phyloP scores from a whole-genome alignment of 2,888 invertebrate genomes.

The Tetragonisca angustula region DNA sequence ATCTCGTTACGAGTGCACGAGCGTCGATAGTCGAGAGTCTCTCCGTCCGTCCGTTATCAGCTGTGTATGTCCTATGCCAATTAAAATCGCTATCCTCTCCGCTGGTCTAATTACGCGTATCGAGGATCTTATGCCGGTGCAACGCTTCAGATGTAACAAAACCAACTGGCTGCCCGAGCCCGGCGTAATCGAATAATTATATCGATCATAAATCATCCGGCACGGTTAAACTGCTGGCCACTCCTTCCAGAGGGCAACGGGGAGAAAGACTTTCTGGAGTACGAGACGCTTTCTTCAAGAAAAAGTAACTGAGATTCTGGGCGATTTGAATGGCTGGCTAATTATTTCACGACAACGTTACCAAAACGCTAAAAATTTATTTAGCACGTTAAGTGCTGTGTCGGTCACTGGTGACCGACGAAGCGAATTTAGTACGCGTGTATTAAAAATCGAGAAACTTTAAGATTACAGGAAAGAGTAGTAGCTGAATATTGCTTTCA shows the following conservation, averaged over 20 bases:
- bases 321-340: slow-evolving; percentile 33
- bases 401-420: too few species aligned
- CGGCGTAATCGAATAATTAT: slow-evolving; percentile 48
- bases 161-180: neutral
- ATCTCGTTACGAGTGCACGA: slow-evolving; percentile 10
- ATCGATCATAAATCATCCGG: slow-evolving; percentile 56
- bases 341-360: slow-evolving; percentile 50
- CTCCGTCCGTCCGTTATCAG: neutral
- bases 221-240: slow-evolving; percentile 41
- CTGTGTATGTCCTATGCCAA: slow-evolving; percentile 16
- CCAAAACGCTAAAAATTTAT: slow-evolving; percentile 29
- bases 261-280: neutral
- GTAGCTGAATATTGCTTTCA: too few species aligned
- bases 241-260: slow-evolving; percentile 20
- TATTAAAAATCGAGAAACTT: too few species aligned
- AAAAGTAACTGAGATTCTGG: slow-evolving; percentile 31
- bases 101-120: slow-evolving; percentile 44
- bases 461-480: too few species aligned
- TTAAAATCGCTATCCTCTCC: slow-evolving; percentile 36
- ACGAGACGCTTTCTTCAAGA: slow-evolving; percentile 18
- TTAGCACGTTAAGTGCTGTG: too few species aligned
- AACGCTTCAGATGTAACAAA: slow-evolving; percentile 11
- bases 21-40: neutral
- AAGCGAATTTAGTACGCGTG: too few species aligned
- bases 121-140: neutral